Percentiles rank a stretch among this genome's conserved stretches.
phyloP scores from a whole-genome alignment of 2,797 vertebrate species.

The Crocodylus rhombifer region DNA sequence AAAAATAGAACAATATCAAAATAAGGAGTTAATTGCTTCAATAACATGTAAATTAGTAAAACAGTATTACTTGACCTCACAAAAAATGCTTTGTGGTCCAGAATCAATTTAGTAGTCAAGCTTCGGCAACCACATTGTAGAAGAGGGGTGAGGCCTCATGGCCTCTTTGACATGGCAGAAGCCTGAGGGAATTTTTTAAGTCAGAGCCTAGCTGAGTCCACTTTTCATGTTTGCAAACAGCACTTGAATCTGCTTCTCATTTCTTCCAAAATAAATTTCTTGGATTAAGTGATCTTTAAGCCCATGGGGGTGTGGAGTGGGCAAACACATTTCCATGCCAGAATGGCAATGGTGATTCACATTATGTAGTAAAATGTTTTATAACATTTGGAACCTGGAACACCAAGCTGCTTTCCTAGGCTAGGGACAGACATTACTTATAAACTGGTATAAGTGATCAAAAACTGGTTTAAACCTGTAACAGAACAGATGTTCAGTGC shows the following conservation, averaged over 20 bases:
- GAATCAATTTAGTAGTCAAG: slow-evolving; percentile 9
- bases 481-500: too few relatives aligned
- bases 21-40: slow-evolving; percentile 24
- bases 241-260: neutral
- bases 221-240: neutral
- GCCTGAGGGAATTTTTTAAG: neutral
- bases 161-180: neutral
- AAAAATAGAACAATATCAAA: slow-evolving; percentile 44
- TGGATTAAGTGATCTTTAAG: neutral
- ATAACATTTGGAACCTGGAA: neutral
- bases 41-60: neutral
- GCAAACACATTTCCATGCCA: neutral
- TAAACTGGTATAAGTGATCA: too few relatives aligned
- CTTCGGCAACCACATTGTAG: neutral
- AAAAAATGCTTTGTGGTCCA: neutral
- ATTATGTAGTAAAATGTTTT: neutral
- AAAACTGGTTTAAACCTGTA: too few relatives aligned
- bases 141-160: neutral
- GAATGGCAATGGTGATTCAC: neutral
- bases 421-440: too few relatives aligned
- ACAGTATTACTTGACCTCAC: neutral
- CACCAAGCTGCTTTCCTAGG: neutral
- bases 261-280: neutral
- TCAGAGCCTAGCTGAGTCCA: neutral
- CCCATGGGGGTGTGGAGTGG: neutral